Percentiles rank a stretch among this genome's conserved stretches.
phyloP scores from a whole-genome alignment of 2,113 vertebrate genomes.

The Eudyptes chrysolophus region DNA sequence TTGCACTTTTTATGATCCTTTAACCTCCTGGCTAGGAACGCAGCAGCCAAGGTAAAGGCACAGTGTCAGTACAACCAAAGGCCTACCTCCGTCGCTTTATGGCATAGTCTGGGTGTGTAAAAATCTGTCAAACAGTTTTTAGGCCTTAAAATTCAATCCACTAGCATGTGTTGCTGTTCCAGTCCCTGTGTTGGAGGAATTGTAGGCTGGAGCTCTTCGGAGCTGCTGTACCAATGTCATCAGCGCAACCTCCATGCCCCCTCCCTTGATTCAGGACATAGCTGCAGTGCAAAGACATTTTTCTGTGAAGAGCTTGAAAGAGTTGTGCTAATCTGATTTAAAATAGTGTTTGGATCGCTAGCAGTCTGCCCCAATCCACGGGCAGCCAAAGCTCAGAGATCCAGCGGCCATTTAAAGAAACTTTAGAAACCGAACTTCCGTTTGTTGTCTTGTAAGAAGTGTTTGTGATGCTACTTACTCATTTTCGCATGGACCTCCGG shows the following conservation, averaged over 20 bases:
- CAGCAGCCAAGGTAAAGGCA: not conserved
- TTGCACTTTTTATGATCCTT: conserved; percentile 59
- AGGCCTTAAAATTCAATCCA: conserved; percentile 32
- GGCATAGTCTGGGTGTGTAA: not conserved
- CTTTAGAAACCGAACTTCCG: not conserved
- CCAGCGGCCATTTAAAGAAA: not conserved
- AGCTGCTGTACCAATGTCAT: not conserved
- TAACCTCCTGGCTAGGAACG: not conserved
- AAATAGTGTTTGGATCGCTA: not conserved
- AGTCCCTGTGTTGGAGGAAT: not conserved
- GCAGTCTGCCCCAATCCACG: fast-evolving
- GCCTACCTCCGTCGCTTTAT: conserved; percentile 49
- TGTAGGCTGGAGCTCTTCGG: not conserved
- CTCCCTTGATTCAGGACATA: not conserved
- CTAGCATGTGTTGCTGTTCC: not conserved
- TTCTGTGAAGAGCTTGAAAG: not conserved
- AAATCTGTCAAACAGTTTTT: conserved; percentile 7
- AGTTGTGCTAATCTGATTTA: not conserved
- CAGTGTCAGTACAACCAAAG: conserved; percentile 2
- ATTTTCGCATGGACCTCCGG: not conserved
- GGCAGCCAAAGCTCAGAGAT: not conserved
- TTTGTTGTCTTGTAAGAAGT: not conserved
- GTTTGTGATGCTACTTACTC: not conserved
- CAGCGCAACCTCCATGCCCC: not conserved
- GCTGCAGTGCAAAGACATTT: not conserved